Evolutionary conservation across 2,113 vertebrate species (phyloP).

Genomic region (Misgurnus anguillicaudatus): DNA sequence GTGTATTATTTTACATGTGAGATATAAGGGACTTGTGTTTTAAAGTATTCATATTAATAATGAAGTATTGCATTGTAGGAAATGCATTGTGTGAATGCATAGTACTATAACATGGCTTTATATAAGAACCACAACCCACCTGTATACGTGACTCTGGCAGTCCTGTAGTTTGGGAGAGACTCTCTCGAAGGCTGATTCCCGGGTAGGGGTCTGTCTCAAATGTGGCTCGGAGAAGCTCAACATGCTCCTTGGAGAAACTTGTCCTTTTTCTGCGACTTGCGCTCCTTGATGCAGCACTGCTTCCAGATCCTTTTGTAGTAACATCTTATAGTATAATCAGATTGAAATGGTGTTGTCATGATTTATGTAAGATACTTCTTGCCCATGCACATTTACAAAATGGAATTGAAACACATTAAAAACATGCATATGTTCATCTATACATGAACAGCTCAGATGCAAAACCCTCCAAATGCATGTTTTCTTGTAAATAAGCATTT

Average conservation of each 20-base stretch:
- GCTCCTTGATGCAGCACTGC: constrained; percentile 56
- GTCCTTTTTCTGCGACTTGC: constrained; percentile 76
- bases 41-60: neutral
- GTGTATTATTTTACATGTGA: neutral
- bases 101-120: neutral
- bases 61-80: no score
- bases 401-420: no score
- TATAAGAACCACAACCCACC: constrained; percentile 52
- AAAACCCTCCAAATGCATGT: no score
- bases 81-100: neutral
- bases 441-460: no score
- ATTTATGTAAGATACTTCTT: neutral
- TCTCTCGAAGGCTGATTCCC: constrained; percentile 75
- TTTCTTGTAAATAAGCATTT: no score
- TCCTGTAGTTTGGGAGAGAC: constrained; percentile 72
- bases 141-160: constrained; percentile 78
- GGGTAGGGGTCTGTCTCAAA: constrained; percentile 76
- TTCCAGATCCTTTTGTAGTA: constrained; percentile 39
- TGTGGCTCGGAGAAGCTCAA: constrained; percentile 69
- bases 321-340: constrained; percentile 59
- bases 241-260: constrained; percentile 76
- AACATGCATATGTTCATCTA: no score
- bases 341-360: neutral
- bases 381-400: no score
- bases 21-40: neutral